Base-by-base conservation (phyloP, 2,113 vertebrate species). In the Brachypteracias leptosomus region DNA sequence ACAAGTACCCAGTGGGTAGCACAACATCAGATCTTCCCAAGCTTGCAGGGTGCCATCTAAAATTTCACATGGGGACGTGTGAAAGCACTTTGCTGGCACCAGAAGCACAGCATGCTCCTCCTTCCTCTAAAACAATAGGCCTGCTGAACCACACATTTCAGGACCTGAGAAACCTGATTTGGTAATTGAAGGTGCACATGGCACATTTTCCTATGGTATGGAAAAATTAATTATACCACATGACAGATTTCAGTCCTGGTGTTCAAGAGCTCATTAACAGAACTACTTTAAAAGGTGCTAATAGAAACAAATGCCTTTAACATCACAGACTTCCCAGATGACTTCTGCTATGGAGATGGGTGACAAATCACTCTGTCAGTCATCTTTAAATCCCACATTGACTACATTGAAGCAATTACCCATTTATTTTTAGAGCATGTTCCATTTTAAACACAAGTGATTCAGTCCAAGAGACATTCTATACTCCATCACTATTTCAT, bases 401-500 rank as follows among this genome's bases (percentile, higher is more conserved):
- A 95, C 66, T 75, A 90, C 51, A 46, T 3, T 38, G 62, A 86
- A 95, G 63, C 74, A 94, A 96, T 82, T 52, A 94, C 59, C 25
- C 51, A 66, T 79, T 77, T 90, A 92, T 92, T 88, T 85, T 78
- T 78, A 68, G 72, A 92, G 33, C 44, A 57, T 16, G 62, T 78
- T 93, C 83, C 90, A 92, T 90, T 97, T 97, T 95, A 93, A 92
- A 94, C 88, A 63, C n/a, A 84, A 93, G 61, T 74, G 86, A 94
- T 82, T 94, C 90, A 89, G 61, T 92, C 76, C 76, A 93, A 90
- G 26, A 80, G 36, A 85, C 25, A 54, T 68, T 93, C 66, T 65
- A 55, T n/a, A 57, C 29, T 82, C 36, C 74, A 94, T 31, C 49
- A 29, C 61, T 81, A 52, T 65, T 89, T 85, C 54, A 92, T 19